phyloP scores from a whole-genome alignment of 1,140 invertebrate genomes.

The Lasioglossum baleicum region DNA sequence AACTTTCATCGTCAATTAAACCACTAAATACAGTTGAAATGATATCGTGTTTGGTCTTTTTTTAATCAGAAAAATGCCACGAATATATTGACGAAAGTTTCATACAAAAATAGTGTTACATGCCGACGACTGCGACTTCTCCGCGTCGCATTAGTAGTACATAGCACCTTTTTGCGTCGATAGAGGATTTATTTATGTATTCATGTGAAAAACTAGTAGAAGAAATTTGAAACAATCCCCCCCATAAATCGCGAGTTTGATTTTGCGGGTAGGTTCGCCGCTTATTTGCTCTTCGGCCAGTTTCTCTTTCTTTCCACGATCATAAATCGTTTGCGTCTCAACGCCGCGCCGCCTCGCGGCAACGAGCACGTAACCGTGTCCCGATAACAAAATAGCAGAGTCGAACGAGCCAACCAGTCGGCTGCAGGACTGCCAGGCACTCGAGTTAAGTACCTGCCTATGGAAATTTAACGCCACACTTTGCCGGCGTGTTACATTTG shows the following conservation, averaged over 20 bases:
- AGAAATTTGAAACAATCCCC: no score
- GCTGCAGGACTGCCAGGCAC: constrained; percentile 22
- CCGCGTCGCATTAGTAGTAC: no score
- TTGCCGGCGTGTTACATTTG: constrained; percentile 63
- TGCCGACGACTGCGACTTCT: no score
- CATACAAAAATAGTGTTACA: no score
- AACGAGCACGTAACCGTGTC: constrained; percentile 45
- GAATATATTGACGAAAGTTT: no score
- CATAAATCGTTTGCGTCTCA: constrained; percentile 51
- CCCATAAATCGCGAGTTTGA: neutral
- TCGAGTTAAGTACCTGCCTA: constrained; percentile 60
- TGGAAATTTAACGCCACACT: constrained; percentile 66
- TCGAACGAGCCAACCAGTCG: constrained; percentile 42
- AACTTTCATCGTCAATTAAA: no score
- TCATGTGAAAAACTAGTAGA: no score
- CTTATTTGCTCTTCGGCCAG: neutral
- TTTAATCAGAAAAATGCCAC: no score
- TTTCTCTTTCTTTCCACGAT: constrained; percentile 36
- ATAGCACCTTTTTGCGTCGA: no score
- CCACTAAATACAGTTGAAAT: no score
- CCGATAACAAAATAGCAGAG: constrained; percentile 62
- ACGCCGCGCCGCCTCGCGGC: constrained; percentile 28
- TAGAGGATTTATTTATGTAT: no score
- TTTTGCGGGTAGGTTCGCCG: neutral
- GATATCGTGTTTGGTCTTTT: no score